Evolutionary conservation across 2,888 invertebrate species (phyloP), one percentile per base, ranked within the genome.

Genomic region (Bibio marci): DNA sequence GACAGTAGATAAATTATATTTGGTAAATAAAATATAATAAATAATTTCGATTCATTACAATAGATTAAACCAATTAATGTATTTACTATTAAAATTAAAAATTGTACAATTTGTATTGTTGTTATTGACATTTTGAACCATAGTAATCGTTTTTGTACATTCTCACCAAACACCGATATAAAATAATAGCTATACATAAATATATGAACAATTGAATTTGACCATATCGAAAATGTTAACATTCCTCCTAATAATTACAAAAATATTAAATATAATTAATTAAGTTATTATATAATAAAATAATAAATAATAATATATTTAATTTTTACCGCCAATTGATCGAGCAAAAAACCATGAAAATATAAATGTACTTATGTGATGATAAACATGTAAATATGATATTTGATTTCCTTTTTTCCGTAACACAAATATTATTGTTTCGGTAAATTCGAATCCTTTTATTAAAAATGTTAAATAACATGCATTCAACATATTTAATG

Each of bases 121-220:
- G 72, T 72, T 18, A 72, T 58, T 57, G 65, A 66, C 50, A 67
- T 69, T 55, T 82, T 82, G 53, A 75, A 67, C 43, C 67, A 70
- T 39, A 54, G 54, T 30, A 80, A 57, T 43, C 56, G 58, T 17
- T 61, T 65, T 50, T 74, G 70, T 46, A 71, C 56, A 30, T 53
- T 50, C 5, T 71, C 68, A 44, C 74, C 75, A 41, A 76, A 66
- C 41, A 74, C 71, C 0, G 77, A 63, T 2, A 77, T 52, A 11
- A 79, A 64, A 53, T 82, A 82, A 58, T 82, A 82, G 6, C 66
- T 64, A 53, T 82, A 82, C 81, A 82, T 82, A n/a, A 81, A 53
- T 4, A 80, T 67, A 49, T 82, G 82, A 2, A 82, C 70, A 1
- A 65, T 58, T 36, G 68, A 71, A 55, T 82, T 82, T 35, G 79